Base-by-base conservation (phyloP, 2,113 vertebrate species). In the Catharus fuscescens region DNA sequence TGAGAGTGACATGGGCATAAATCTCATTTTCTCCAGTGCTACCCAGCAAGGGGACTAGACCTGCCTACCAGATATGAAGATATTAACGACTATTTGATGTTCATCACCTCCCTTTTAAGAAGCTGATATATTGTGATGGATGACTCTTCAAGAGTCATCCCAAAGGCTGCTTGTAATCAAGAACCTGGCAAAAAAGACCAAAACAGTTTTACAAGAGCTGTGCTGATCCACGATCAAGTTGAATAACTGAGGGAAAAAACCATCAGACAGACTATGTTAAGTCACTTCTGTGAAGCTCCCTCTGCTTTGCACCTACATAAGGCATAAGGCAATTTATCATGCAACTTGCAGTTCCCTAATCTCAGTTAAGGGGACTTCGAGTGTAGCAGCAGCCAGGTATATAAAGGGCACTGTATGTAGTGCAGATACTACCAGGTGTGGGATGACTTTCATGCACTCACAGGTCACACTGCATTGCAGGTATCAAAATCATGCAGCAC, bases 331-430 rank as follows among this genome's bases (percentile, higher is more conserved):
- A 72, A 26, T 13, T 17, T 25, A 34, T 81, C 24, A 12, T 6
- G 13, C 14, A 38, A 34, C 5, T 14, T 67, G 4, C 29, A 54
- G 32, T 34, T 12, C 19, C 38, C 44, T 38, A 19, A 50, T 65
- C 12, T 78, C 40, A 40, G 7, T 40, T 8, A 45, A 48, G 24
- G 11, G 25, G 13, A 1, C 8, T 62, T 21, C 52, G 18, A 10
- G 25, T 16, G 21, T 5, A 32, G 36, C 32, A 86, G 40, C 19
- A 88, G 36, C 9, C 36, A 56, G 59, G 15, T 31, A 4, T 14
- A 20, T 3, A 8, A 1, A 25, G 15, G 25, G 13, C 59, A 60
- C 26, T 29, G 28, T 14, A 13, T 0, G 2, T 2, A 19, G 54
- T 20, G 24, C 45, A 23, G 8, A 7, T 47, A 4, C 4, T 3